Percentiles rank a stretch among this genome's conserved stretches.
phyloP scores from a whole-genome alignment of 2,797 vertebrate genomes.

The Microctenopoma steveboyesi region DNA sequence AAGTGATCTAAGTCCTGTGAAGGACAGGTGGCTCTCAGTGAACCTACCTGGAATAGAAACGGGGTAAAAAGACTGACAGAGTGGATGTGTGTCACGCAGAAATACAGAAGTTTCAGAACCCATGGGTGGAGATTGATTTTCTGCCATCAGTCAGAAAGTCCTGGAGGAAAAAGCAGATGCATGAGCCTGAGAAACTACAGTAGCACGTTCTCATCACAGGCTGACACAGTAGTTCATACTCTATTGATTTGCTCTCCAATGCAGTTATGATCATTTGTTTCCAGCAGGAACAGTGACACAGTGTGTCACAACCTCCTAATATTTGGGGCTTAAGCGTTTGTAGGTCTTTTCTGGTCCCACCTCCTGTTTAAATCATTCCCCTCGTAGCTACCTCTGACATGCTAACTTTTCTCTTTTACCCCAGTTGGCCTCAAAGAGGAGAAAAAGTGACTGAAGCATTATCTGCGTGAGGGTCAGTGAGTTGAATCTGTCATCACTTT shows the following conservation, averaged over 20 bases:
- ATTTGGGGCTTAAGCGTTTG: not conserved
- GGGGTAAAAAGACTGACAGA: not conserved
- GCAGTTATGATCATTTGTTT: slow-evolving; percentile 6
- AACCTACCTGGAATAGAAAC: no score
- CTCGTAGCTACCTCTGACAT: slow-evolving; percentile 4
- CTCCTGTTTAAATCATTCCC: slow-evolving; percentile 7
- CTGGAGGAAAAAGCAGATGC: slow-evolving; percentile 1
- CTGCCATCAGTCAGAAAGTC: slow-evolving; percentile 25
- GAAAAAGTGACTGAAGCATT: slow-evolving; percentile 12
- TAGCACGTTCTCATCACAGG: not conserved
- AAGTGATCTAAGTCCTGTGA: no score
- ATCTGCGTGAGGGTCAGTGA: slow-evolving; percentile 29
- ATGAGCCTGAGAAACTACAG: not conserved
- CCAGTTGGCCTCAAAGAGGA: slow-evolving; percentile 4
- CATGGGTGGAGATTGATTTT: slow-evolving; percentile 35
- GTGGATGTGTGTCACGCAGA: not conserved
- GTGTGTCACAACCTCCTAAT: not conserved
- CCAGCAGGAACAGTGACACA: not conserved
- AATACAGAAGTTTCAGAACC: slow-evolving; percentile 8
- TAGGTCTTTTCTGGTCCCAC: slow-evolving; percentile 30
- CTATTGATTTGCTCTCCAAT: slow-evolving; percentile 12
- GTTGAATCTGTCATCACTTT: slow-evolving; percentile 32
- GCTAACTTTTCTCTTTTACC: slow-evolving; percentile 16
- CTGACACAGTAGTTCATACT: slow-evolving; percentile 1
- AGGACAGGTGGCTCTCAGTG: no score